These are phyloP conservation scores for Lordiphosa clarofinis DNA, from an alignment of 1,140 invertebrate genomes.

Conservation along the genomic window DNA sequence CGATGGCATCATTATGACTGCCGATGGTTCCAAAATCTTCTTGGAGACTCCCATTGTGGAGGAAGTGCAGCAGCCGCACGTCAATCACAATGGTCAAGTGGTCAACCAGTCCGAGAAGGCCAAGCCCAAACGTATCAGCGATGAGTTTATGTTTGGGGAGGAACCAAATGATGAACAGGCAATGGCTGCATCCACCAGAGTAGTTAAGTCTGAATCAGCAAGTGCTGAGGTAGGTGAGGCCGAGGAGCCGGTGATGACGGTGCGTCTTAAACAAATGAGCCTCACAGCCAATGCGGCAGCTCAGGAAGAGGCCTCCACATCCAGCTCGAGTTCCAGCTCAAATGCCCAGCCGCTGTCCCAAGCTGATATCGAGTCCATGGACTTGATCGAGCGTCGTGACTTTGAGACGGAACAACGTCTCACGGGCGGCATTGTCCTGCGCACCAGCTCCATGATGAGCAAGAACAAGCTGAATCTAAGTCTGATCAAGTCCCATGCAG, in stretches of 20 bases:
- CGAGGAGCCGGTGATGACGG: conserved; percentile 45
- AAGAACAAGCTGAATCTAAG: conserved; percentile 73
- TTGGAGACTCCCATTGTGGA: conserved; percentile 75
- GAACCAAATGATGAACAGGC: conserved; percentile 21
- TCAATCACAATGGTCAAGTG: too few species aligned
- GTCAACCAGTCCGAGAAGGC: conserved; percentile 29
- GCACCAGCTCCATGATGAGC: conserved; percentile 55
- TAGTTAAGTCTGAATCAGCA: conserved; percentile 37
- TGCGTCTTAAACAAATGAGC: conserved; percentile 73
- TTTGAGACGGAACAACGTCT: conserved; percentile 73
- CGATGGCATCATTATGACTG: conserved; percentile 59
- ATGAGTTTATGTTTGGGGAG: conserved; percentile 65
- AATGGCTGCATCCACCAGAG: conserved; percentile 4
- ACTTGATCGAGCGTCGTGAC: conserved; percentile 74
- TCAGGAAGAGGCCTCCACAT: conserved; percentile 27
- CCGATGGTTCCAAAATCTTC: conserved; percentile 70
- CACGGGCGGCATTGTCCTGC: conserved; percentile 70
- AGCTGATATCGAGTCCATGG: conserved; percentile 75
- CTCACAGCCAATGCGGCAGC: conserved; percentile 41
- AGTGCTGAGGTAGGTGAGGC: not conserved
- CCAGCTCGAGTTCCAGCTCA: conserved; percentile 18
- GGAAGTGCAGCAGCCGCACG: conserved; percentile 52
- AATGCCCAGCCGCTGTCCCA: conserved; percentile 21
- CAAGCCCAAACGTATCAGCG: conserved; percentile 76
- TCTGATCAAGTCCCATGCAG: conserved; percentile 61